Evolutionary conservation across 2,888 invertebrate species (phyloP).

Genomic region (Eulithis prunata): DNA sequence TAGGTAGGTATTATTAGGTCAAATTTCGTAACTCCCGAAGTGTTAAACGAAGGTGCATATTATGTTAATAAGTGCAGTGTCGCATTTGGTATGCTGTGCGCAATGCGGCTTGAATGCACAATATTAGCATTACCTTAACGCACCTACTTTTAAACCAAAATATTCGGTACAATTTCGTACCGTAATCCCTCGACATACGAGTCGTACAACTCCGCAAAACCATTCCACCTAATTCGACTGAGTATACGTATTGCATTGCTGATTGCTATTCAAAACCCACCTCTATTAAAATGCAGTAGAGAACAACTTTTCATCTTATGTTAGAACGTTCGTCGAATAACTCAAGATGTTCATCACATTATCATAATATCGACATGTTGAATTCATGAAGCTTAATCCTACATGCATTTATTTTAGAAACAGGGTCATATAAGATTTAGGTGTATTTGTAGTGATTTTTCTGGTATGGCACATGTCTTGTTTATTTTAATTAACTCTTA

Average conservation of each 20-base stretch:
- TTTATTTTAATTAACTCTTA: no score
- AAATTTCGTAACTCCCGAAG: constrained; percentile 31
- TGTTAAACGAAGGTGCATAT: constrained; percentile 36
- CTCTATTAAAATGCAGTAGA: constrained; percentile 18
- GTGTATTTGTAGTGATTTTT: no score
- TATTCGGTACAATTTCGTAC: constrained; percentile 14
- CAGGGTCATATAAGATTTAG: not conserved
- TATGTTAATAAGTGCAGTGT: constrained; percentile 41
- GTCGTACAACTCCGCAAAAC: constrained; percentile 14
- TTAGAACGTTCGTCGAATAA: constrained; percentile 21
- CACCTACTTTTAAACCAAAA: constrained; percentile 33
- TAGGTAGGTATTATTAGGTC: constrained; percentile 14
- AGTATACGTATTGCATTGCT: constrained; percentile 9
- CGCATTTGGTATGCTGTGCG: constrained; percentile 43
- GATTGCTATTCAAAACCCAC: constrained; percentile 17
- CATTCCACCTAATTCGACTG: constrained; percentile 15
- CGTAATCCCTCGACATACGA: constrained; percentile 26
- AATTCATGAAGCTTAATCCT: constrained; percentile 27
- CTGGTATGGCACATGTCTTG: no score
- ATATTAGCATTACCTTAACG: constrained; percentile 50
- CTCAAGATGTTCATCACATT: constrained; percentile 30
- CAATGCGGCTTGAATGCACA: constrained; percentile 54
- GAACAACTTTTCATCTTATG: constrained; percentile 16
- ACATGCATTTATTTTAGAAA: constrained; percentile 15
- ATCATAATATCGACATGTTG: constrained; percentile 32